A percentile compares a stretch with the other conserved stretches of the same genome.
These are phyloP conservation scores for Alethe castanea DNA, from an alignment of 2,113 vertebrate genomes.

Conservation along the genomic window DNA sequence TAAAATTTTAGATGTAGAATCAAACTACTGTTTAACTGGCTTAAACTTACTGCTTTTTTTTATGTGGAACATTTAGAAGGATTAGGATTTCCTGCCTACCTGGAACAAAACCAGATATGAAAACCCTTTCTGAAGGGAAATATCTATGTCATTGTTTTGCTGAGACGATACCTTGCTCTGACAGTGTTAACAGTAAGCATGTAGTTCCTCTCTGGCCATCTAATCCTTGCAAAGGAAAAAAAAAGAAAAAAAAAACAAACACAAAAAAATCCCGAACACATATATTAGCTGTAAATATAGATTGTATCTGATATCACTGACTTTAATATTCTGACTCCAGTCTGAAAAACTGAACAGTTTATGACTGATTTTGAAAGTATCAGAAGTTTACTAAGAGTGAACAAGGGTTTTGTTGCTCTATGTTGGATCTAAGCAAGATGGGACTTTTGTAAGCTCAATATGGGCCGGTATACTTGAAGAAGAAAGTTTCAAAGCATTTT, in stretches of 20 bases:
- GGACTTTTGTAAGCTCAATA: background rate
- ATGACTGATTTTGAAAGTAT: background rate
- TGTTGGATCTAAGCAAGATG: background rate
- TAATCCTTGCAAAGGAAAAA: background rate
- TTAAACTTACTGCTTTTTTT: background rate
- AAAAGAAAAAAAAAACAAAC: too few relatives aligned
- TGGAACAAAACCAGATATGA: background rate
- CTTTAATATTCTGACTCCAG: background rate
- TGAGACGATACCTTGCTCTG: background rate
- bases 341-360: background rate
- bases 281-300: background rate
- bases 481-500: background rate
- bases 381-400: background rate
- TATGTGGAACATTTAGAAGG: background rate
- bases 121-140: background rate
- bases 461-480: background rate
- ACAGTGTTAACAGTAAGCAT: background rate
- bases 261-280: background rate
- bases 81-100: background rate
- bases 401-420: accelerated
- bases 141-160: background rate
- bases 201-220: too few relatives aligned
- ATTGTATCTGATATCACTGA: background rate
- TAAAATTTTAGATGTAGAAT: background rate
- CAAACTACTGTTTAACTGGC: background rate